Conservation (phyloP, 2,113 vertebrate genomes). For the Tretioscincus oriximinensis region DNA sequence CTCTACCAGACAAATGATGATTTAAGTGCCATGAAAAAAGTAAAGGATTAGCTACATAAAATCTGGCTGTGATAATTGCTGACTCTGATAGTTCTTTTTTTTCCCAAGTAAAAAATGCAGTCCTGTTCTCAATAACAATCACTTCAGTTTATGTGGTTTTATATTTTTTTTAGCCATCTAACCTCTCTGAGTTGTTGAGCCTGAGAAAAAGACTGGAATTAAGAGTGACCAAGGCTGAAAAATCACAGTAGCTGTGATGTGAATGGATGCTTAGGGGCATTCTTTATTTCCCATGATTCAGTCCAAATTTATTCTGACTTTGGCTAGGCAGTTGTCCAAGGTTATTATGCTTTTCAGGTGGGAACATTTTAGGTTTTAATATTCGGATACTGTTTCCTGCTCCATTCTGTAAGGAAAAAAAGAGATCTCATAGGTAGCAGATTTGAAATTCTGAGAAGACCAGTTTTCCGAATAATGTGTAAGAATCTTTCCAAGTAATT, state of each 20-base stretch:
- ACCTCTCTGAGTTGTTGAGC: slow-evolving; percentile 4
- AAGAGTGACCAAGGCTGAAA: neutral
- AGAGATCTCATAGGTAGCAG: neutral
- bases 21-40: neutral
- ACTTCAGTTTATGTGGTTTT: neutral
- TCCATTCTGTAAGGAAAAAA: neutral
- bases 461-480: too few species aligned
- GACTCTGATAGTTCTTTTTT: neutral
- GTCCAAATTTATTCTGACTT: neutral
- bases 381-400: neutral
- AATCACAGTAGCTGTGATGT: neutral
- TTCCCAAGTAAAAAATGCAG: neutral
- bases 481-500: too few species aligned
- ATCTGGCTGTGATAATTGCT: neutral
- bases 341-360: neutral
- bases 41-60: neutral
- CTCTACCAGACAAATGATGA: neutral
- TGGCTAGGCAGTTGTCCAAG: neutral
- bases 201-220: neutral
- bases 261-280: slow-evolving; percentile 10
- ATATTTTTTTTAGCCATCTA: neutral
- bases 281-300: neutral
- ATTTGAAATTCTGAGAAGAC: neutral
- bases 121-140: neutral
- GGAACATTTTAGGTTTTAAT: neutral